phyloP scores from a whole-genome alignment of 1,140 invertebrate species.

The Sogatella furcifera region DNA sequence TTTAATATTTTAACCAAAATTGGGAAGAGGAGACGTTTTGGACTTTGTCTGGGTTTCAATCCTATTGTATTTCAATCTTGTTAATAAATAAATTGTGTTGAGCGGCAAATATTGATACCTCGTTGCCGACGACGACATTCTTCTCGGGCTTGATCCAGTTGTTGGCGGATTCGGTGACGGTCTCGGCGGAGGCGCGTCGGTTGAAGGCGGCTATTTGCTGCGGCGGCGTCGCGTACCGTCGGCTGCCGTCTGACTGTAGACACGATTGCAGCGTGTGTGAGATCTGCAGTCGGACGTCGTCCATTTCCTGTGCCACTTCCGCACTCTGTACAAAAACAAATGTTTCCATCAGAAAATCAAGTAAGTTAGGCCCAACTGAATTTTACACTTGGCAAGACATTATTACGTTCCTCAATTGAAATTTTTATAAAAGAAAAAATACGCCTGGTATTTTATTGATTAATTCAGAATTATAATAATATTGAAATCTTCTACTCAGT shows the following conservation, averaged over 20 bases:
- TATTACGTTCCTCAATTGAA: too few relatives aligned
- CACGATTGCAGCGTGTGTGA: slow-evolving; percentile 76
- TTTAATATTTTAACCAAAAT: too few relatives aligned
- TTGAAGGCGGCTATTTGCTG: slow-evolving; percentile 81
- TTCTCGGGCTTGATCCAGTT: slow-evolving; percentile 49
- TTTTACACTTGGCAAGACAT: too few relatives aligned
- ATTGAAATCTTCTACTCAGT: too few relatives aligned
- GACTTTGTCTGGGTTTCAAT: too few relatives aligned
- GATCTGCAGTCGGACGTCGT: slow-evolving; percentile 69
- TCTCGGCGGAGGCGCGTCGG: slow-evolving; percentile 56
- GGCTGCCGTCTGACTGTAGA: slow-evolving; percentile 65
- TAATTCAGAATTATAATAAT: too few relatives aligned
- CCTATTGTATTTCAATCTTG: not conserved
- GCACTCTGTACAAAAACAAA: slow-evolving; percentile 36
- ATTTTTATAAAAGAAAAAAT: too few relatives aligned
- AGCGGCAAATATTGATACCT: slow-evolving; percentile 28
- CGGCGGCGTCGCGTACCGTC: slow-evolving; percentile 71
- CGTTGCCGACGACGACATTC: slow-evolving; percentile 53
- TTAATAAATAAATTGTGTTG: not conserved
- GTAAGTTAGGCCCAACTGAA: too few relatives aligned
- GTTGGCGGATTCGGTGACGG: slow-evolving; percentile 37
- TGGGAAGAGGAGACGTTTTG: too few relatives aligned
- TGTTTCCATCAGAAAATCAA: too few relatives aligned
- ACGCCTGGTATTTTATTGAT: too few relatives aligned
- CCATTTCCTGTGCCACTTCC: slow-evolving; percentile 59